phyloP scores from a whole-genome alignment of 2,113 vertebrate genomes.

The Asarcornis scutulata region DNA sequence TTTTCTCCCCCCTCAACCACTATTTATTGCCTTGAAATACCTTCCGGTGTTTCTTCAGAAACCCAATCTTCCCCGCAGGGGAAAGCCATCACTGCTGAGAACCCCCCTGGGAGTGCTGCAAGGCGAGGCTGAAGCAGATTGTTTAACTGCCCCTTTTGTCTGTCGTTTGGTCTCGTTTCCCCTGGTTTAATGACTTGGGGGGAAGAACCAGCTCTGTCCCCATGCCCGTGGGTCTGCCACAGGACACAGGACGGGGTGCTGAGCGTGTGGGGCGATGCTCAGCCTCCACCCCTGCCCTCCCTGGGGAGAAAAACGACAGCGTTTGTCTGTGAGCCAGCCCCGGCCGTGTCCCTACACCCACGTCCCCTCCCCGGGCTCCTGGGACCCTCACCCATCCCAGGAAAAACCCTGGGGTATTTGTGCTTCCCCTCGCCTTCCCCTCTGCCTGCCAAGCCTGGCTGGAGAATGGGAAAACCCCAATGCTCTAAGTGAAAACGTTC shows the following conservation, averaged over 20 bases:
- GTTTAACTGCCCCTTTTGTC: background rate
- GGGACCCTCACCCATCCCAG: background rate
- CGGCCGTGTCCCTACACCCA: no score
- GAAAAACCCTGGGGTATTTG: rapidly evolving
- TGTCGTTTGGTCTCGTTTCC: background rate
- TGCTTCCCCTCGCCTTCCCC: background rate
- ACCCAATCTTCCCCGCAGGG: background rate
- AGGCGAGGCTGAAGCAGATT: background rate
- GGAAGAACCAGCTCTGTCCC: background rate
- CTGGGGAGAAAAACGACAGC: rapidly evolving
- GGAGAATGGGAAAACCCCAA: background rate
- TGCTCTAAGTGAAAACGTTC: background rate
- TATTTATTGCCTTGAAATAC: background rate
- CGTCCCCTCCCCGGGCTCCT: background rate
- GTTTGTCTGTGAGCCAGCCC: background rate
- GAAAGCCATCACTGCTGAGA: background rate
- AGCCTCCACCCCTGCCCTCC: no score
- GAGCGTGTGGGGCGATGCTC: background rate
- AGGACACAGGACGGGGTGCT: no score
- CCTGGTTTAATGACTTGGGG: background rate
- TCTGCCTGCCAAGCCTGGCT: background rate
- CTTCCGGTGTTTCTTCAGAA: background rate
- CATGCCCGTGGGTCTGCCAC: no score
- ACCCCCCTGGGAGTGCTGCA: background rate
- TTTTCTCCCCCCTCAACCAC: background rate